Evolutionary conservation across 2,113 vertebrate species (phyloP).

Genomic region (Pterocles gutturalis): DNA sequence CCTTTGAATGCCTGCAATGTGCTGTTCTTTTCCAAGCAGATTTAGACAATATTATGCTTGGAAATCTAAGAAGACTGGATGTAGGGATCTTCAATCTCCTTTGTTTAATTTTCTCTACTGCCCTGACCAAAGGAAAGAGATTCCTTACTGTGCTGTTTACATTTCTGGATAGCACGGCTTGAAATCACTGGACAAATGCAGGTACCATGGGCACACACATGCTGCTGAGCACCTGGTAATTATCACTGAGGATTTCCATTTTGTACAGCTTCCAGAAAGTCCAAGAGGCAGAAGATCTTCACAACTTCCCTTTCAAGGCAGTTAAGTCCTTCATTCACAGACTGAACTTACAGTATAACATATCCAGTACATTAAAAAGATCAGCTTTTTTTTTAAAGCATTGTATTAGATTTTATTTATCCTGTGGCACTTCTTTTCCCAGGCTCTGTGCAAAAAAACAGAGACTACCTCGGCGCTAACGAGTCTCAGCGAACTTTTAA

Average conservation of each 20-base stretch:
- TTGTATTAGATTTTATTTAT: not conserved
- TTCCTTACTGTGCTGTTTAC: not conserved
- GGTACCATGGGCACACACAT: not conserved
- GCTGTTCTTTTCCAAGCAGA: not conserved
- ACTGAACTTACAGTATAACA: not conserved
- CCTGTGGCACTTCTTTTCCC: accelerated
- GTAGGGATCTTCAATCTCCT: not conserved
- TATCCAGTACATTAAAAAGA: not conserved
- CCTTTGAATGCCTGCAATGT: not conserved
- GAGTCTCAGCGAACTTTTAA: slow-evolving; percentile 11
- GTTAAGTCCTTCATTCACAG: not conserved
- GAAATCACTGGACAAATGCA: not conserved
- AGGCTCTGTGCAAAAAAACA: not conserved
- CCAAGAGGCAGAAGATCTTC: not conserved
- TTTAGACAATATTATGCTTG: not conserved
- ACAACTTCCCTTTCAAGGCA: not conserved
- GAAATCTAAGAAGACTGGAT: not conserved
- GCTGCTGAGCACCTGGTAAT: not conserved
- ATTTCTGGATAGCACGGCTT: not conserved
- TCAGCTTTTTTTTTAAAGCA: not conserved
- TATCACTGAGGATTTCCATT: not conserved
- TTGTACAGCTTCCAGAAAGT: not conserved
- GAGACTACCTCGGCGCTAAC: not conserved
- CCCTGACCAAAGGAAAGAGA: not conserved
- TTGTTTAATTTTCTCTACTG: not conserved